Base-by-base conservation (phyloP, 2,797 vertebrate species). In the Erpetoichthys calabaricus region DNA sequence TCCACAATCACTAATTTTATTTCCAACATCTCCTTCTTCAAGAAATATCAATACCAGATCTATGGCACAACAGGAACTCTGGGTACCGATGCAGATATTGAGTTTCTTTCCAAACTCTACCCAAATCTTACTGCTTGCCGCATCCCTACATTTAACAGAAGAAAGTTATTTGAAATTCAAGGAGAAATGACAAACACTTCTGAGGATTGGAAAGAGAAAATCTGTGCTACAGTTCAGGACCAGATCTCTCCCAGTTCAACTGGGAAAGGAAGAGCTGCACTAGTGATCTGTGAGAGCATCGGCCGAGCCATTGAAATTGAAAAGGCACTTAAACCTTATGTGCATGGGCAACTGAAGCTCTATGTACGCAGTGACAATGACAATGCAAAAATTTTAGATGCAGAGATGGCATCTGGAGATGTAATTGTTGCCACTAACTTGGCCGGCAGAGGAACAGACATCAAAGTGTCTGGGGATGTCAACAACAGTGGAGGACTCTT, bases 251-350 rank as follows among this genome's bases (percentile, higher is more conserved):
- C 3, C 0, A 69, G 66, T 8, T 1, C 4, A 2, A 74, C 61
- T 4, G 68, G 70, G 42, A 10, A 9, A 43, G 44, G 56, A 44
- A 74, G 75, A 68, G 79, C 78, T 56, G 79, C 57, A 8, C 45
- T 80, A 54, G 52, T 81, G 47, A 74, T 81, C 59, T 84, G 78
- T 72, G 75, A 82, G 64, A 80, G 77, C 41, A 80, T 83, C 53
- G 66, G 57, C 0, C 52, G 4, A 9, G 77, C 80, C 44, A 56
- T 65, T 4, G 45, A 1, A 2, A 6, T 82, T 1, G 1, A 70
- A 0, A 0, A 1, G 1, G 54, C 55, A 7, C 7, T 80, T 1
- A 8, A 9, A 59, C 1, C 53, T 5, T 42, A 25, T 0, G 59
- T 64, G 4, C 4, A 3, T 0, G 47, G 41, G 0, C 67, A 62